A percentile compares a stretch with the other conserved stretches of the same genome.
These are phyloP conservation scores for Argynnis bischoffii DNA, from an alignment of 2,888 invertebrate species.

Conservation along the genomic window DNA sequence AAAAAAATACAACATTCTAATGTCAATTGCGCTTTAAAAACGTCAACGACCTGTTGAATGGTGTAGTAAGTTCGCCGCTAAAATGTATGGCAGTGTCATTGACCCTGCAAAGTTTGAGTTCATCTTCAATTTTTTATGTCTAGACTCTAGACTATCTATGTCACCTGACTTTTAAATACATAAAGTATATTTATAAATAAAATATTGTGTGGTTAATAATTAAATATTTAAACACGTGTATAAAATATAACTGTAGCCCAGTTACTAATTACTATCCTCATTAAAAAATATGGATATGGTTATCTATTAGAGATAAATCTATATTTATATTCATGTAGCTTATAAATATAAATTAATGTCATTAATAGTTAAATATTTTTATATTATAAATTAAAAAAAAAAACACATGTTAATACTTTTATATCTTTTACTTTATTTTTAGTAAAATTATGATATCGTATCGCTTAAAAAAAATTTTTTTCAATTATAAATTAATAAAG, in stretches of 20 bases:
- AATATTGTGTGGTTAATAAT: background rate
- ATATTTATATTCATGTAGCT: background rate
- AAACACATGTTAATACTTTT: no score
- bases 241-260: no score
- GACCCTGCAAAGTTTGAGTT: constrained; percentile 20
- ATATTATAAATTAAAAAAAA: no score
- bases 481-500: constrained; percentile 15
- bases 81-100: constrained; percentile 35
- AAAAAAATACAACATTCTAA: constrained; percentile 37
- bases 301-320: background rate
- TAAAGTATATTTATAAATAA: background rate
- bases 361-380: no score
- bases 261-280: background rate
- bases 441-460: no score
- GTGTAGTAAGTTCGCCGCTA: constrained; percentile 20
- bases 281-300: background rate
- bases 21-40: constrained; percentile 32
- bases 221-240: background rate
- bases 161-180: no score
- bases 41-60: constrained; percentile 37
- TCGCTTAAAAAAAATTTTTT: no score
- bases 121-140: constrained; percentile 10
- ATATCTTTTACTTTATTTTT: no score
- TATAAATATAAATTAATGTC: no score
- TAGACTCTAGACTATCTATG: background rate